Conservation (phyloP, 2,113 vertebrate genomes). For the Ageneiosus marmoratus region DNA sequence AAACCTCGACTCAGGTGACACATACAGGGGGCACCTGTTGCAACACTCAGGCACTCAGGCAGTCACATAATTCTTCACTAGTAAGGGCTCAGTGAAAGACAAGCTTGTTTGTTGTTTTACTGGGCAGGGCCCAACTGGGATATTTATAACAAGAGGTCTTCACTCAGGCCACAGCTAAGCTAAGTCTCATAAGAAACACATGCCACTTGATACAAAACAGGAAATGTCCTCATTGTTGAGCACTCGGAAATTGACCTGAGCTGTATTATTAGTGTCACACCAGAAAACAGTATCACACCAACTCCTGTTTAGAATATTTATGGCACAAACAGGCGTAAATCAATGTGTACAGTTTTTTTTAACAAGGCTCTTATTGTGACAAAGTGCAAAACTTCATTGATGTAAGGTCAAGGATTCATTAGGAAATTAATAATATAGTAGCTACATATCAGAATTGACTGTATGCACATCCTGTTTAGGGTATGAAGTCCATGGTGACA, state of each 20-base stretch:
- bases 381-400: not conserved
- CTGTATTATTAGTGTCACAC: constrained; percentile 48
- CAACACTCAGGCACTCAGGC: constrained; percentile 57
- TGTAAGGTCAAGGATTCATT: not conserved
- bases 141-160: constrained; percentile 67
- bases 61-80: constrained; percentile 74
- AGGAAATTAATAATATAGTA: not conserved
- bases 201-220: constrained; percentile 42
- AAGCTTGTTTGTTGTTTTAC: constrained; percentile 80
- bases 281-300: constrained; percentile 17
- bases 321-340: not conserved
- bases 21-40: constrained; percentile 69
- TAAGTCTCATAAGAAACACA: constrained; percentile 19
- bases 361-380: not conserved
- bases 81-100: constrained; percentile 75
- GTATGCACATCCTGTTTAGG: not conserved
- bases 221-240: constrained; percentile 39
- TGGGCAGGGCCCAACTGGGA: constrained; percentile 60
- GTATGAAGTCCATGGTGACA: constrained; percentile 9
- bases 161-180: constrained; percentile 26
- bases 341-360: not conserved
- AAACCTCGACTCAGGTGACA: constrained; percentile 66
- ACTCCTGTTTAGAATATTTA: constrained; percentile 23
- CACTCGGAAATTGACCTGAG: constrained; percentile 38
- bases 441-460: not conserved